Conservation (phyloP, 1,140 invertebrate genomes). For the Diuraphis noxia region DNA sequence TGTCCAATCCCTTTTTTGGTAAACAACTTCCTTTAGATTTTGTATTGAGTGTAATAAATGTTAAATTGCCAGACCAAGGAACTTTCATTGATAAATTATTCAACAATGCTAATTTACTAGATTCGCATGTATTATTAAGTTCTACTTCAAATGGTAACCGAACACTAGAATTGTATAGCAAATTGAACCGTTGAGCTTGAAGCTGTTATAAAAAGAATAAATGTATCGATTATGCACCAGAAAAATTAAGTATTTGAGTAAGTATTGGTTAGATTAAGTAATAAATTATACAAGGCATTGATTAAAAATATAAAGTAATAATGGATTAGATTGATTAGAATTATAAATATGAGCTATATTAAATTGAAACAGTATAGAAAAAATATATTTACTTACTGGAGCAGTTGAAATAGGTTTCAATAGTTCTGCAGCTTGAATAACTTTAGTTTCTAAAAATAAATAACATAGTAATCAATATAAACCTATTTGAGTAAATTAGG, state of each 20-base stretch:
- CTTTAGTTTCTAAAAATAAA: constrained; percentile 29
- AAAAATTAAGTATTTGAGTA: not conserved
- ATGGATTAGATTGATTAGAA: not conserved
- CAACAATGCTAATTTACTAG: not conserved
- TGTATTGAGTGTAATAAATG: constrained; percentile 13
- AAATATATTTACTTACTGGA: constrained; percentile 21
- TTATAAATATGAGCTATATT: not conserved
- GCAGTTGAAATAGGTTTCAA: constrained; percentile 10
- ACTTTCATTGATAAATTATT: constrained; percentile 17
- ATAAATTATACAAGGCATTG: not conserved
- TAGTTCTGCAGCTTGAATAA: not conserved
- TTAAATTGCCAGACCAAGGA: constrained; percentile 38
- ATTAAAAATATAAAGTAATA: not conserved
- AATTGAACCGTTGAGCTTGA: constrained; percentile 13
- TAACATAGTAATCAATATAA: not conserved
- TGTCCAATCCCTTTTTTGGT: not conserved
- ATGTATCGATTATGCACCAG: not conserved
- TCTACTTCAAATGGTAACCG: constrained; percentile 39
- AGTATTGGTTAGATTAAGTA: not conserved
- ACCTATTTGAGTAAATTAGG: not conserved
- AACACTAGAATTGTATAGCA: constrained; percentile 19
- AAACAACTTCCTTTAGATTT: constrained; percentile 31
- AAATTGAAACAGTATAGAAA: not conserved
- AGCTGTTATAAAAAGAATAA: constrained; percentile 17
- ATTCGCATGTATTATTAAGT: not conserved